Conservation (phyloP, 2,888 invertebrate genomes). For the Eilema griseolum region DNA sequence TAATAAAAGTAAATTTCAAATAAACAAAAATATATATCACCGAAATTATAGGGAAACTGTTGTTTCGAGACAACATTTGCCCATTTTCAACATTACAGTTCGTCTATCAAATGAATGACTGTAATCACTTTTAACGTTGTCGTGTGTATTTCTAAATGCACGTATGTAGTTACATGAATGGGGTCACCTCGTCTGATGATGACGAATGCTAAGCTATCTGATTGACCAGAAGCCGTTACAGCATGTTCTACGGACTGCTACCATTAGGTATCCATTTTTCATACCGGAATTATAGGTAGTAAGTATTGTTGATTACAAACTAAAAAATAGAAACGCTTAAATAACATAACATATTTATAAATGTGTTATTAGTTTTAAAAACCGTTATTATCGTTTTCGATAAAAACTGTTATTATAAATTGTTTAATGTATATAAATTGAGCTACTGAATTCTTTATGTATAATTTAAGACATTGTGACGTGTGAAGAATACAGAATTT, state of each 20-base stretch:
- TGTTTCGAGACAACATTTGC: neutral
- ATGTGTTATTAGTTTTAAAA: constrained; percentile 31
- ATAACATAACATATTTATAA: constrained; percentile 31
- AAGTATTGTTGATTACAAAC: constrained; percentile 27
- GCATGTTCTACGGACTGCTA: constrained; percentile 41
- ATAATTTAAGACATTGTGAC: too few relatives aligned
- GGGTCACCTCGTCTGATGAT: constrained; percentile 57
- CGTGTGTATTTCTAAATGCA: constrained; percentile 11
- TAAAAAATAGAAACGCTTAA: constrained; percentile 28
- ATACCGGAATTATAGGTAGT: constrained; percentile 44
- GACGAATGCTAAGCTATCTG: constrained; percentile 60
- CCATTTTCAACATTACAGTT: neutral
- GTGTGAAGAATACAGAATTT: too few relatives aligned
- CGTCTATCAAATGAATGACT: constrained; percentile 3
- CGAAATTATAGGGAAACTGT: too few relatives aligned
- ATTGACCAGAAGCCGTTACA: constrained; percentile 48
- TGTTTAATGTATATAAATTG: too few relatives aligned
- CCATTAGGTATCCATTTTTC: constrained; percentile 52
- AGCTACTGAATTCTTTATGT: too few relatives aligned
- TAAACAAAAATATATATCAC: too few relatives aligned
- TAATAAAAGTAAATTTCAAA: too few relatives aligned
- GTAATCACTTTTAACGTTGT: neutral
- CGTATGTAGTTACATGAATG: constrained; percentile 42
- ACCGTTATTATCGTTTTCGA: constrained; percentile 21
- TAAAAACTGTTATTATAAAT: constrained; percentile 6